Percentiles rank a stretch among this genome's conserved stretches.
These are phyloP conservation scores for Phyllotreta cruciferae DNA, from an alignment of 2,888 invertebrate species.

Conservation along the genomic window DNA sequence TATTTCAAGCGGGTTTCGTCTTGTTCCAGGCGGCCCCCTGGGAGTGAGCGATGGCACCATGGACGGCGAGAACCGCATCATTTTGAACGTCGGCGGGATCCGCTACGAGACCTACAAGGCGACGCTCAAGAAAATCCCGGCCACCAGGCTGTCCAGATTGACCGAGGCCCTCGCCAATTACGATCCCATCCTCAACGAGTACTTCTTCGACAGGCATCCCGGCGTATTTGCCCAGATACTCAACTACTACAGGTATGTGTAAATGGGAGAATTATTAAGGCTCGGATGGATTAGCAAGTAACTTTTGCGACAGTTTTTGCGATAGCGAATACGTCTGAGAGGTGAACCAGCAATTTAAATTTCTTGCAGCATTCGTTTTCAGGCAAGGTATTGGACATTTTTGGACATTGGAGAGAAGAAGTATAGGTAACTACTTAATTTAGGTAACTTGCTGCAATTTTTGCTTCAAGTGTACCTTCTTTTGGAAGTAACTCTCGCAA, in stretches of 20 bases:
- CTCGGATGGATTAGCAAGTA: neutral
- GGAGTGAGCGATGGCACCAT: slow-evolving; percentile 59
- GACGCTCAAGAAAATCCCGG: slow-evolving; percentile 88
- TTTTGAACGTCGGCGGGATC: slow-evolving; percentile 93
- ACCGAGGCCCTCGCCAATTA: slow-evolving; percentile 88
- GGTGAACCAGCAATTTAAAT: too few species aligned
- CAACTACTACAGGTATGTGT: slow-evolving; percentile 80
- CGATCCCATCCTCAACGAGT: slow-evolving; percentile 88
- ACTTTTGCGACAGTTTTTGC: too few species aligned
- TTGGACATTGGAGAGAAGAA: too few species aligned
- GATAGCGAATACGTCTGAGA: too few species aligned
- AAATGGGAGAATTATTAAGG: neutral
- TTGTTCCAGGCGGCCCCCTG: slow-evolving; percentile 11
- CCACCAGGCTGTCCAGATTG: slow-evolving; percentile 81
- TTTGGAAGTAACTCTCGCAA: too few species aligned
- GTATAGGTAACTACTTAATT: too few species aligned
- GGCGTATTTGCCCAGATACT: slow-evolving; percentile 90
- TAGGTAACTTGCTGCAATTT: too few species aligned
- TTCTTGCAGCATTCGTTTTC: too few species aligned
- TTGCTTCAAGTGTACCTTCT: too few species aligned
- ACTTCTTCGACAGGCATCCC: slow-evolving; percentile 86
- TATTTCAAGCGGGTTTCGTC: too few species aligned
- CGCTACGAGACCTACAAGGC: slow-evolving; percentile 79
- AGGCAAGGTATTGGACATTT: too few species aligned
- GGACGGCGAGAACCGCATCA: slow-evolving; percentile 93